Percentiles rank a stretch among this genome's conserved stretches.
These are phyloP conservation scores for Drosophila quinaria DNA, from an alignment of 2,888 invertebrate genomes.

Conservation along the genomic window DNA sequence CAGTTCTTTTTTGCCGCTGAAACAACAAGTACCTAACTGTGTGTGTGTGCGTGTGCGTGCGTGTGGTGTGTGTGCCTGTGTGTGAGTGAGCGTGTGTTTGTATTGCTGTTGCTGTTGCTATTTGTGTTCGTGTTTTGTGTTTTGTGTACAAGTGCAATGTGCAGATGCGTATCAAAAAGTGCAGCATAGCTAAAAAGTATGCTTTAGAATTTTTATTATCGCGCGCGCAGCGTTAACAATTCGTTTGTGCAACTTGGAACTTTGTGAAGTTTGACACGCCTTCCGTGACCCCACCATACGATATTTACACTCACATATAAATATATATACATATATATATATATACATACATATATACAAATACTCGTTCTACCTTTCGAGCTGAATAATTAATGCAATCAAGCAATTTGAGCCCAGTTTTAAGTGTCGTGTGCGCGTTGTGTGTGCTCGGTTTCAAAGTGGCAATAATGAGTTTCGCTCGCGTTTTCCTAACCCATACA, in stretches of 20 bases:
- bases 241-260: slow-evolving; percentile 47
- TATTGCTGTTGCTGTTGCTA: slow-evolving; percentile 12
- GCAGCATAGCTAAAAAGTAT: slow-evolving; percentile 79
- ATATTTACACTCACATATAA: slow-evolving; percentile 3
- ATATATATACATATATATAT: slow-evolving; percentile 7
- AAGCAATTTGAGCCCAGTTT: slow-evolving; percentile 69
- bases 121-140: slow-evolving; percentile 16
- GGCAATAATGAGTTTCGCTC: slow-evolving; percentile 33
- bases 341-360: slow-evolving; percentile 9
- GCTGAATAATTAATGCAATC: slow-evolving; percentile 82
- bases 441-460: slow-evolving; percentile 65
- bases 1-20: slow-evolving; percentile 69
- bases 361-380: slow-evolving; percentile 38
- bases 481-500: slow-evolving; percentile 25
- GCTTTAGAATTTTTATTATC: slow-evolving; percentile 70
- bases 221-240: slow-evolving; percentile 50
- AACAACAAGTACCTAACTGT: slow-evolving; percentile 74
- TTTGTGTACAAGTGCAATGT: slow-evolving; percentile 24
- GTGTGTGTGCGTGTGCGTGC: slow-evolving; percentile 24
- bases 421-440: slow-evolving; percentile 43
- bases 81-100: slow-evolving; percentile 7
- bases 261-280: slow-evolving; percentile 62
- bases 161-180: slow-evolving; percentile 50
- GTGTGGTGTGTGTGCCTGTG: slow-evolving; percentile 19
- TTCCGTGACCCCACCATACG: slow-evolving; percentile 53